Evolutionary conservation across 2,113 vertebrate species (phyloP).

Genomic region (Tinamus guttatus): DNA sequence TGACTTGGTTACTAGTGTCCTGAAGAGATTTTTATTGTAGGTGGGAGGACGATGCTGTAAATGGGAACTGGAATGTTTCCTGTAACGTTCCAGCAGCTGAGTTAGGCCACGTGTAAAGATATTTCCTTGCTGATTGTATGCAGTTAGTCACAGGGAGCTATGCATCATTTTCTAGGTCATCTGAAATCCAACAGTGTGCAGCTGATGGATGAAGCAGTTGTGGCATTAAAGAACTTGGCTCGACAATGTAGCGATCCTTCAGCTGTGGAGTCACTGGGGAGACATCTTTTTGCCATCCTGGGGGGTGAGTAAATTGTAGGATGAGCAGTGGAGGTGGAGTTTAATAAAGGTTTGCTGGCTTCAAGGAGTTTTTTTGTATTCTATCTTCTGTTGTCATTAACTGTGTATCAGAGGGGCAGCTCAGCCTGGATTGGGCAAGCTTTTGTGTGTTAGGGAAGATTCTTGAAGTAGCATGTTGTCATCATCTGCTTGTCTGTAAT

Average conservation of each 20-base stretch:
- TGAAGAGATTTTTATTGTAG: neutral
- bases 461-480: neutral
- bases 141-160: accelerated
- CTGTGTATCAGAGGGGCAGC: neutral
- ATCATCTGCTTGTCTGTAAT: neutral
- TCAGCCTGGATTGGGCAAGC: neutral
- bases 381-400: neutral
- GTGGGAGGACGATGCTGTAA: neutral
- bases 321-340: neutral
- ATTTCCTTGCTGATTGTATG: neutral
- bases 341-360: neutral
- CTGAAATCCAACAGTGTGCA: slow-evolving; percentile 93
- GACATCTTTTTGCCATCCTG: slow-evolving; percentile 92
- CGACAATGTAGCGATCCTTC: slow-evolving; percentile 92
- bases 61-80: neutral
- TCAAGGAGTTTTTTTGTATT: neutral
- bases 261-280: slow-evolving; percentile 85
- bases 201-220: slow-evolving; percentile 92
- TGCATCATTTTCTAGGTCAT: slow-evolving; percentile 82
- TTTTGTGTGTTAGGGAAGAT: neutral
- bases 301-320: slow-evolving; percentile 81
- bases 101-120: neutral
- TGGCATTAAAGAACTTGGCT: slow-evolving; percentile 90
- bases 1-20: neutral
- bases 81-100: neutral